Evolutionary conservation across 2,113 vertebrate species (phyloP), one percentile per base, ranked within the genome.

Genomic region (Myotis brandtii): DNA sequence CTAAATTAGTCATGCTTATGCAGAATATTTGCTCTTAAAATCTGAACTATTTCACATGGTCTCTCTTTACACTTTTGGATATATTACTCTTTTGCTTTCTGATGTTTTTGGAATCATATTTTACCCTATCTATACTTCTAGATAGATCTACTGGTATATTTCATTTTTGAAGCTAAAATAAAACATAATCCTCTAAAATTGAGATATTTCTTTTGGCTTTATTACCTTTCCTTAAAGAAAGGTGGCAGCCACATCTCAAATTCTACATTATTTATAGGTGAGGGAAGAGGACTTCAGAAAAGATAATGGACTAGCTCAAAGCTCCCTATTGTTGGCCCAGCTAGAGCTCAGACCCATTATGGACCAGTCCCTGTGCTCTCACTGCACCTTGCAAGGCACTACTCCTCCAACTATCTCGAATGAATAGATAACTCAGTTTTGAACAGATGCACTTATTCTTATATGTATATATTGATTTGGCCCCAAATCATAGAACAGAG

Each of bases 1-100:
- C 67, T 64, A 81, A 77, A 52, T 81, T 86, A 76, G 69, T 94
- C 10, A 32, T 91, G 59, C n/a, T 93, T 93, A 54, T 81, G 69
- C 25, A 48, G 34, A 85, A 86, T 77, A 9, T 62, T 80, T 96
- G 30, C 75, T 62, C 67, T 88, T 75, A 85, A 85, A 67, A 80
- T 92, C 32, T 56, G 34, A 66, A 88, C 30, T 37, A 12, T 50
- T 52, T 10, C 30, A 85, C 21, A 21, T 76, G 67, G 52, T 80
- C 87, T 69, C 30, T 84, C 67, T 91, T 16, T 30, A 66, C 20
- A 87, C 32, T 83, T 52, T 48, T 34, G 23, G 12, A 4, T 50
- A 77, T 34, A 17, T 40, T 73, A 72, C 67, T 27, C 14, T 84
- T 82, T 73, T 77, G 27, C 37, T 67, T 90, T 77, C 46, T 50